Base-by-base conservation (phyloP, 1,140 invertebrate genomes). In the Stegodyphus mimosarum region DNA sequence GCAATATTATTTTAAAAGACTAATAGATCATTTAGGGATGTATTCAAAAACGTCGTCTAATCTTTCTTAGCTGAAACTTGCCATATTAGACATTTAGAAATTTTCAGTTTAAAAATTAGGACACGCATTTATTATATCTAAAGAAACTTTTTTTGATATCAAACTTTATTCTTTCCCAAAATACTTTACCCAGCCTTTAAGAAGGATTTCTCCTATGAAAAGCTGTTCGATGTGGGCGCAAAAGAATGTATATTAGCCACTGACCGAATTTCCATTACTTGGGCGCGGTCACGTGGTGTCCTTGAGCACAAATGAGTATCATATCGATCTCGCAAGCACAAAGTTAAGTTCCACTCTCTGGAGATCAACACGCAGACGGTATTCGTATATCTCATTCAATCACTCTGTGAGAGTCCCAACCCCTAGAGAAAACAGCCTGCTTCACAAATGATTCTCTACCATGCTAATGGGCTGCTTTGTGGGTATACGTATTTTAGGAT, bases 321-420 rank as follows among this genome's bases (percentile, higher is more conserved):
- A 11, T 72, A 81, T 81, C 69, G 78, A 81, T 81, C 48, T 52
- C 15, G 60, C 7, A n/a, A 6, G 49, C 11, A 50, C 10, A 72
- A 66, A 67, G 11, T 15, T 67, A n/a, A 15, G 6, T 52, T 9
- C 50, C 7, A 18, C 50, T 74, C 80, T 74, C 80, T 17, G 49
- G 80, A 83, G 80, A 83, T 83, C 71, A 64, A 66, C 78, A 74
- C n/a, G 71, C 80, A 83, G 80, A 83, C 70, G 71, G 64, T 73
- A 51, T 74, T 74, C 64, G 74, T 63, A 83, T 71, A 71, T 83
- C 70, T 66, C 80, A 74, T 74, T 83, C 80, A 50, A 83, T 83
- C 71, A 73, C 71, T 73, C 63, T 48, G 11, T 74, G 55, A 11
- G 71, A 64, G 11, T 53, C 55, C 53, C 71, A 18, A 60, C 9